These are phyloP conservation scores for Cyrtonyx montezumae DNA, from an alignment of 2,113 vertebrate species.

Conservation along the genomic window DNA sequence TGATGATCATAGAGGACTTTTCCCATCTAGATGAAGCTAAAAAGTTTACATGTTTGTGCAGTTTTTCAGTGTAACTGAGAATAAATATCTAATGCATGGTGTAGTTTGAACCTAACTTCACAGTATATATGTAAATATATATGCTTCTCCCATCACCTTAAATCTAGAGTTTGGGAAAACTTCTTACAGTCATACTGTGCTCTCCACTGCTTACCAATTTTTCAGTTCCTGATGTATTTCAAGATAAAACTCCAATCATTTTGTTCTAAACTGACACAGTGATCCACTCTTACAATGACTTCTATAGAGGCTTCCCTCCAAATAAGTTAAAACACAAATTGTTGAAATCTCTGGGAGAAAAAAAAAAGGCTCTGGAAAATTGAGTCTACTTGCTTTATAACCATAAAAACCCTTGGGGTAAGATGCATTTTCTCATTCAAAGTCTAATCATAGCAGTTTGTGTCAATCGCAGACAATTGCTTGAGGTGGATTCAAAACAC, in stretches of 20 bases:
- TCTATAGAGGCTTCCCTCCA: not conserved
- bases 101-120: not conserved
- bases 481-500: not conserved
- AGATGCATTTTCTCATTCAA: not conserved
- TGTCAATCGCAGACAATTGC: not conserved
- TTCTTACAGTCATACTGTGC: not conserved
- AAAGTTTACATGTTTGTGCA: not conserved
- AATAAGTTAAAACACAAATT: not conserved
- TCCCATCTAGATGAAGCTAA: not conserved
- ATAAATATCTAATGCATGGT: not conserved
- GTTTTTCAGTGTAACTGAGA: not conserved
- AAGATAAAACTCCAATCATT: not conserved
- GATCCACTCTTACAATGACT: not conserved
- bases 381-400: not conserved
- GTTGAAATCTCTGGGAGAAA: not conserved
- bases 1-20: not conserved
- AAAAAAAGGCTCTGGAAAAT: not conserved
- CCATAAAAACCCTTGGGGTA: not conserved
- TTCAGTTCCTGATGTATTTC: not conserved
- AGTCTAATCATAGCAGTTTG: not conserved
- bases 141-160: fast-evolving
- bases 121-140: not conserved
- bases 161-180: not conserved
- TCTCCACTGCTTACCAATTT: not conserved
- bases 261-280: not conserved